These are phyloP conservation scores for Phortica okadai DNA, from an alignment of 2,888 invertebrate species.

Conservation along the genomic window DNA sequence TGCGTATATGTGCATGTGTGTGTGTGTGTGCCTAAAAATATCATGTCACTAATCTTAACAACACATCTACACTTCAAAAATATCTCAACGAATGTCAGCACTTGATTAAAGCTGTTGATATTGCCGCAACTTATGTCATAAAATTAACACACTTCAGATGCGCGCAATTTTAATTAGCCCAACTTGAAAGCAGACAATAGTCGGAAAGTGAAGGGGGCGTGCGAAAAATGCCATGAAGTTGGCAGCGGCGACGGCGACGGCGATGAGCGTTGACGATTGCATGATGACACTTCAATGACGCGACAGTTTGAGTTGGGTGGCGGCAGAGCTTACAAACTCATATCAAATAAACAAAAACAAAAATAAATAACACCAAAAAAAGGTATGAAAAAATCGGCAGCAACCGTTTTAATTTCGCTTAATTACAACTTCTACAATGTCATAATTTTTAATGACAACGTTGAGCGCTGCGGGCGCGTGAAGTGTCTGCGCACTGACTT, in stretches of 20 bases:
- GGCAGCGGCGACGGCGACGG: not conserved
- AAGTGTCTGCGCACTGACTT: not conserved
- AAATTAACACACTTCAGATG: conserved; percentile 27
- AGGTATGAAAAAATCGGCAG: not conserved
- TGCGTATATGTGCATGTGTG: no score
- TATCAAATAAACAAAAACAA: no score
- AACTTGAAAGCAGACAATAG: conserved; percentile 42
- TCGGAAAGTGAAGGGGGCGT: conserved; percentile 25
- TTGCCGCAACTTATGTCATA: conserved; percentile 33
- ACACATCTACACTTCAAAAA: conserved; percentile 20
- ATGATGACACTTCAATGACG: conserved; percentile 38
- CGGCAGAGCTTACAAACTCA: no score
- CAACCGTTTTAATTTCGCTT: conserved; percentile 14
- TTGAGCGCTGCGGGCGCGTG: not conserved
- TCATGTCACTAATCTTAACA: not conserved
- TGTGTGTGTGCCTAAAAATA: no score
- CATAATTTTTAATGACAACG: not conserved
- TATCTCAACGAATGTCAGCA: conserved; percentile 19
- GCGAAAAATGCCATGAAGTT: not conserved
- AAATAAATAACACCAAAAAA: not conserved
- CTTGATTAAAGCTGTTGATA: not conserved
- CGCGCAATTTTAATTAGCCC: conserved; percentile 20
- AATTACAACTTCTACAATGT: not conserved
- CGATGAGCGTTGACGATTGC: conserved; percentile 56
- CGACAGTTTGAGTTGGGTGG: not conserved